Percentiles rank a stretch among this genome's conserved stretches.
phyloP scores from a whole-genome alignment of 2,888 invertebrate genomes.

The Conops quadrifasciatus region DNA sequence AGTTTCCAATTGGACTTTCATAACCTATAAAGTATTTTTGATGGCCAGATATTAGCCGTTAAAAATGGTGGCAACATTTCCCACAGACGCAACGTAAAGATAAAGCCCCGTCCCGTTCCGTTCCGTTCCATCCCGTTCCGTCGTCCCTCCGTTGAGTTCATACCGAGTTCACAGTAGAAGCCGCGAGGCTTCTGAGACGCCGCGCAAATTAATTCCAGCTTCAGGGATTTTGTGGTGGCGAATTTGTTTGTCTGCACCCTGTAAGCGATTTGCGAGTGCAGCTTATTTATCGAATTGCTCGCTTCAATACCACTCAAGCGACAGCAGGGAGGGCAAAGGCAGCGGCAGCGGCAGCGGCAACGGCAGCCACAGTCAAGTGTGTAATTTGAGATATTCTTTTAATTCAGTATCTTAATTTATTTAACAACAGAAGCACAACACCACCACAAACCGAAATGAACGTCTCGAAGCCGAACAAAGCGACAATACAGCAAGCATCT shows the following conservation, averaged over 20 bases:
- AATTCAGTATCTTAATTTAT: conserved; percentile 49
- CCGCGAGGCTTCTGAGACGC: conserved; percentile 5
- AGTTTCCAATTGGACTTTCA: conserved; percentile 63
- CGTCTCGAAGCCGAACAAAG: conserved; percentile 37
- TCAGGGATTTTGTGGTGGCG: background rate
- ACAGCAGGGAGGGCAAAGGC: background rate
- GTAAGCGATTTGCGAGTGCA: conserved; percentile 27
- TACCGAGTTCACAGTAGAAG: background rate
- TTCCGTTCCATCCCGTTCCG: background rate
- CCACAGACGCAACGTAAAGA: conserved; percentile 31
- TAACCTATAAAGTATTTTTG: conserved; percentile 61
- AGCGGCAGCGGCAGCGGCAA: conserved; percentile 20
- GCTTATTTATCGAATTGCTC: conserved; percentile 35
- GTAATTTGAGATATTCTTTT: conserved; percentile 63
- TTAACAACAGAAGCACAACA: conserved; percentile 45
- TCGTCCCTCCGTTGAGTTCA: background rate
- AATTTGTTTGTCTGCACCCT: conserved; percentile 28
- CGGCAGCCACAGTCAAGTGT: conserved; percentile 56
- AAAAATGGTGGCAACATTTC: conserved; percentile 46
- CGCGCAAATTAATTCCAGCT: conserved; percentile 13
- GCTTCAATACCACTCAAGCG: conserved; percentile 40
- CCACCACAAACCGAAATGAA: conserved; percentile 36
- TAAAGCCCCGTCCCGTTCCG: background rate
- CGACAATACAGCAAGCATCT: conserved; percentile 24
- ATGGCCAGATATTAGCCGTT: conserved; percentile 52